These are phyloP conservation scores for Stigmatopora nigra DNA, from an alignment of 2,113 vertebrate genomes.

Conservation along the genomic window DNA sequence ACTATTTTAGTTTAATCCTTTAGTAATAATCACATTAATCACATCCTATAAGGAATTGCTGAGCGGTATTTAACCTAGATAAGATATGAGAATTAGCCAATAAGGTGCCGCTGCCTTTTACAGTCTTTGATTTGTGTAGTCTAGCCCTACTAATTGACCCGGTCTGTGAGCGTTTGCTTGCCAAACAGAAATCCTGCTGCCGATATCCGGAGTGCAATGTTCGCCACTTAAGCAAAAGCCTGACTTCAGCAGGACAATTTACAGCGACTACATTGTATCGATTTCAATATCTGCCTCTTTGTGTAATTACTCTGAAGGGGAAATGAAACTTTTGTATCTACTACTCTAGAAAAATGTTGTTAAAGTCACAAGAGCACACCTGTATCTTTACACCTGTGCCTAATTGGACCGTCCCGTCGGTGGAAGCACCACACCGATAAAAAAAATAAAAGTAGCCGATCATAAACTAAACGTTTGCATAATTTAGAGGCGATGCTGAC, in stretches of 20 bases:
- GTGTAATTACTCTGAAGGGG: conserved; percentile 3
- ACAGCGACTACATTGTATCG: conserved; percentile 29
- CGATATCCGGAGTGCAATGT: conserved; percentile 28
- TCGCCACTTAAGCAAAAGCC: conserved; percentile 44
- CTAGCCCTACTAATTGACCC: not conserved
- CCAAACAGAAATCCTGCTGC: conserved; percentile 16
- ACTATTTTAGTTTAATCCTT: no score
- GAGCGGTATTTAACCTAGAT: not conserved
- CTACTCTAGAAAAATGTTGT: not conserved
- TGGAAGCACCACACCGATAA: conserved; percentile 9
- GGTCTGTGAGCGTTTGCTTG: conserved; percentile 4
- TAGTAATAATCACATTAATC: not conserved
- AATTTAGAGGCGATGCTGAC: conserved; percentile 58
- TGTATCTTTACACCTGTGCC: conserved; percentile 8
- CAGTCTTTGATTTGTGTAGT: not conserved
- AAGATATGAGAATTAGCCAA: not conserved
- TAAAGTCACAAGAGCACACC: not conserved
- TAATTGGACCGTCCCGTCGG: conserved; percentile 22
- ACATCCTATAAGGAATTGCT: not conserved
- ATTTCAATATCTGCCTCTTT: conserved; percentile 37
- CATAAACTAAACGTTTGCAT: conserved; percentile 64
- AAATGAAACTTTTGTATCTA: not conserved
- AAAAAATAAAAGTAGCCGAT: conserved; percentile 28
- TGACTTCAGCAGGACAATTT: conserved; percentile 41
- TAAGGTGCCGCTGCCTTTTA: not conserved